A percentile compares a stretch with the other conserved stretches of the same genome.
phyloP scores from a whole-genome alignment of 2,888 invertebrate species.

The Coronaproctus castanopsis region DNA sequence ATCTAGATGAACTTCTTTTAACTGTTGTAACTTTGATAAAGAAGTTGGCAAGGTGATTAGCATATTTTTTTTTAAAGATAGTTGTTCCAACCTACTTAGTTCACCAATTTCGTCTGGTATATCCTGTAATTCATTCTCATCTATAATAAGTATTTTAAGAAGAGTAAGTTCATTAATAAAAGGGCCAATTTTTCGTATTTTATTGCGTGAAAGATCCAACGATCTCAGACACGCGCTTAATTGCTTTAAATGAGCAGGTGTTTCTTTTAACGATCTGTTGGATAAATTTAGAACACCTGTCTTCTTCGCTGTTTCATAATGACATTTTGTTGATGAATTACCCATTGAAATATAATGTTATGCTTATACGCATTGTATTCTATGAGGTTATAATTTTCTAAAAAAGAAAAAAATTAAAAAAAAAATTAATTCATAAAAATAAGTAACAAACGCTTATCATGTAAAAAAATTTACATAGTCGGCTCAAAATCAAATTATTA shows the following conservation, averaged over 20 bases:
- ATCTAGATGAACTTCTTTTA: constrained; percentile 54
- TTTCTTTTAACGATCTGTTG: constrained; percentile 56
- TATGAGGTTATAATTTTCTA: no score
- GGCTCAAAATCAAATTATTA: no score
- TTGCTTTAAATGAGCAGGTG: constrained; percentile 43
- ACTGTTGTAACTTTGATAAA: constrained; percentile 39
- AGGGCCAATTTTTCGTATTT: constrained; percentile 38
- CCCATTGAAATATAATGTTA: no score
- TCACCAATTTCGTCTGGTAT: constrained; percentile 56
- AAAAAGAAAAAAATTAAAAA: no score
- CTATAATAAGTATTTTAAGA: constrained; percentile 44
- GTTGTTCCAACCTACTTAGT: constrained; percentile 29
- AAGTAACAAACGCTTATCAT: no score
- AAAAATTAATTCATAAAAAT: no score
- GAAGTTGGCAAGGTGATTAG: constrained; percentile 46
- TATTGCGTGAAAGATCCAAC: constrained; percentile 81
- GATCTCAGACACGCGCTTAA: constrained; percentile 54
- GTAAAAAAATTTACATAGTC: no score
- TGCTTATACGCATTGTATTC: no score
- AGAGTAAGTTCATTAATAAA: constrained; percentile 41
- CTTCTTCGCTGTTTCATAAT: constrained; percentile 84
- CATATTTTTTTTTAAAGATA: constrained; percentile 60
- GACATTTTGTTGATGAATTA: constrained; percentile 71
- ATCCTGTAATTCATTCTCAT: constrained; percentile 30
- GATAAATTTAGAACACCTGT: constrained; percentile 84